These are phyloP conservation scores for Scaptodrosophila latifasciaeformis DNA, from an alignment of 2,888 invertebrate genomes.

Conservation along the genomic window DNA sequence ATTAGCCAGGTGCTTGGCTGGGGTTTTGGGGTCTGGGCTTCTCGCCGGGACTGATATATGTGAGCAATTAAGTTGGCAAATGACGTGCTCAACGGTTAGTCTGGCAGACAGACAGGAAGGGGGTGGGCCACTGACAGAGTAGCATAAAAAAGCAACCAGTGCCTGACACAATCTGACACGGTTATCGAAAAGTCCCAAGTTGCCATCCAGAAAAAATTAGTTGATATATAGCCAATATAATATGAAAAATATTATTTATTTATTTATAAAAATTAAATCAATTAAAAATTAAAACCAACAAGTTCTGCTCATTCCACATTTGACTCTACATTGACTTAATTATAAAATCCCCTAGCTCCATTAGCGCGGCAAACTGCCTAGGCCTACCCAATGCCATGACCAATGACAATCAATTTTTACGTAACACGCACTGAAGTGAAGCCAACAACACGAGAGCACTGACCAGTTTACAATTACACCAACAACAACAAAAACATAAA, in stretches of 20 bases:
- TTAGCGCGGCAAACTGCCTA: too few species aligned
- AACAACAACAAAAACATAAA: conserved; percentile 2
- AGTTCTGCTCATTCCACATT: too few species aligned
- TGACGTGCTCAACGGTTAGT: conserved; percentile 8
- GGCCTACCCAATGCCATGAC: conserved; percentile 42
- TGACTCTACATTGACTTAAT: too few species aligned
- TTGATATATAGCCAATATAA: too few species aligned
- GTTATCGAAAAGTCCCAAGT: conserved; percentile 56
- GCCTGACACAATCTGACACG: conserved; percentile 61
- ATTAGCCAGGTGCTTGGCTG: conserved; percentile 35
- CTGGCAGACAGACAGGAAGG: neutral
- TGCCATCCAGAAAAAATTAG: too few species aligned
- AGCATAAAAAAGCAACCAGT: conserved; percentile 29
- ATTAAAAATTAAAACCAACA: too few species aligned
- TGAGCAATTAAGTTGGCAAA: conserved; percentile 51
- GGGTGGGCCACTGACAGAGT: neutral
- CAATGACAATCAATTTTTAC: conserved; percentile 56
- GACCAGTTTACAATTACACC: conserved; percentile 1
- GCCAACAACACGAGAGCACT: conserved; percentile 18
- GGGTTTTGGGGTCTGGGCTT: conserved; percentile 17
- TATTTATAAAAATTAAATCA: too few species aligned
- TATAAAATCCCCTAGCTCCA: too few species aligned
- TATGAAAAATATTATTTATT: too few species aligned
- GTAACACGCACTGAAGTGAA: conserved; percentile 24
- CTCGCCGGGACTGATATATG: conserved; percentile 50